Conservation (phyloP, 2,888 invertebrate species). For the Phasia obesa region DNA sequence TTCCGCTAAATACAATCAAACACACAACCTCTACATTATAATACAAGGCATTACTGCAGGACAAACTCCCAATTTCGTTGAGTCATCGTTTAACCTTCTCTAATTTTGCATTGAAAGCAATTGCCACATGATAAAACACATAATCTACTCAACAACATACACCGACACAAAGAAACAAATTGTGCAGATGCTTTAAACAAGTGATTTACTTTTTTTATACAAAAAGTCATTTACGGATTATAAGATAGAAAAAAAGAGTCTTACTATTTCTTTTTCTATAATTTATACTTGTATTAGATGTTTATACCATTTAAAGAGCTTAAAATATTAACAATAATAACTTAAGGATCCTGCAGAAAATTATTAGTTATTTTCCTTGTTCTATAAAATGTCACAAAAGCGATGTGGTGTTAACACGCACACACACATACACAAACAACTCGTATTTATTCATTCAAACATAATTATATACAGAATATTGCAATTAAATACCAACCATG, state of each 20-base stretch:
- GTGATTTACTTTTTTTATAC: no score
- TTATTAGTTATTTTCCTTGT: background rate
- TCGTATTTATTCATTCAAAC: background rate
- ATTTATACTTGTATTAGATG: background rate
- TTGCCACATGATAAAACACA: background rate
- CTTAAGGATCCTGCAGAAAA: background rate
- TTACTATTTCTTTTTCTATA: background rate
- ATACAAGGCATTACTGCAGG: background rate
- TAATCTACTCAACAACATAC: background rate
- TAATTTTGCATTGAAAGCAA: background rate
- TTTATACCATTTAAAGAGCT: background rate
- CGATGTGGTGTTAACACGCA: no score
- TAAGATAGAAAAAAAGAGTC: no score
- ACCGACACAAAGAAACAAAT: background rate
- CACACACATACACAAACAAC: no score
- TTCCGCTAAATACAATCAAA: no score
- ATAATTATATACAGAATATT: slow-evolving; percentile 12
- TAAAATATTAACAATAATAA: slow-evolving; percentile 33
- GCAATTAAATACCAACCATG: slow-evolving; percentile 27
- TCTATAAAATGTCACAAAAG: background rate
- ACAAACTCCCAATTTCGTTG: background rate
- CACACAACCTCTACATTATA: no score
- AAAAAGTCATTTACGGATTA: no score
- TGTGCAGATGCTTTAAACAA: background rate
- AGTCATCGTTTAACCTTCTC: background rate